Evolutionary conservation across 1,140 invertebrate genomes (phyloP), one percentile per base, ranked within the genome.

Genomic region (Drosophila santomea): DNA sequence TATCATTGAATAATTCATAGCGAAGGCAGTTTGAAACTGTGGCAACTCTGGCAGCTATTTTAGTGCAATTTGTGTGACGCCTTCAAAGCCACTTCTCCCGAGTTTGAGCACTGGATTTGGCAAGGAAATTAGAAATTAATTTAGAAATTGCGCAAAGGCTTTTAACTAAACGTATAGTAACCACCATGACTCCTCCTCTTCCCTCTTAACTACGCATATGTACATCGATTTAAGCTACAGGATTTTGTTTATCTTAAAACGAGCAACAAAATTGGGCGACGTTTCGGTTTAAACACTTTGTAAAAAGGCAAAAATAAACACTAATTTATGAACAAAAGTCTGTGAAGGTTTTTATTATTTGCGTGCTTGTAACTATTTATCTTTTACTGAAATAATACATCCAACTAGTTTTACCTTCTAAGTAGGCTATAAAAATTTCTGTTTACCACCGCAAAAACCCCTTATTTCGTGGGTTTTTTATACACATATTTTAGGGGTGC

Each of bases 11-110:
- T 78, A 63, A 73, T 61, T 64, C 58, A 62, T 67, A 79, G 44
- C 54, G 60, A 59, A 55, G 69, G 72, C 79, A 88, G 83, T 88
- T 88, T 66, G 79, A 88, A 88, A 88, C 82, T 86, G 82, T 80
- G 63, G 48, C 25, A 47, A 59, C 43, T 62, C 50, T 74, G 68
- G 58, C 68, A 73, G 58, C 69, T 62, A 32, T 60, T 74, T 68
- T 61, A 77, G 73, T 77, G 74, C 62, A 77, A 77, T 75, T 75
- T 71, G 69, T 56, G 36, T 44, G 15, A 35, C 32, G 15, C 12
- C 50, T 52, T 52, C 32, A 52, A 15, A 52, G 32, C 32, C 10
- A 35, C 17, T 52, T 52, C 35, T 12, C 14, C 23, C 23, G 15
- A n/a, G 8, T 20, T 23, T 54, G 17, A 20, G 17, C 20, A n/a